These are phyloP conservation scores for Rhineura floridana DNA, from an alignment of 2,113 vertebrate species.

Conservation along the genomic window DNA sequence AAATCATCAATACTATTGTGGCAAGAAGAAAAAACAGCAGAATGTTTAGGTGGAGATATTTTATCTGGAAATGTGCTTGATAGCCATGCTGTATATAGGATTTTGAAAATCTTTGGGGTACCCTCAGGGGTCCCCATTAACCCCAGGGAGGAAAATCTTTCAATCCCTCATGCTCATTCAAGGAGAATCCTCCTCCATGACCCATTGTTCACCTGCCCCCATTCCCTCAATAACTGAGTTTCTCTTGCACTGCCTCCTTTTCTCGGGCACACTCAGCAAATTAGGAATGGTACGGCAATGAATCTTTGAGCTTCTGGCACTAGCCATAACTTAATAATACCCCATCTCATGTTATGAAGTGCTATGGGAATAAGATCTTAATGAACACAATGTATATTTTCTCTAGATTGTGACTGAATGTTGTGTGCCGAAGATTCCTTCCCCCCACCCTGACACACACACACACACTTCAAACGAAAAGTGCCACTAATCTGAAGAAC, in stretches of 20 bases:
- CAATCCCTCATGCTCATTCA: background rate
- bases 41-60: no score
- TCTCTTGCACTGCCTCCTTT: background rate
- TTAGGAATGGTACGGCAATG: background rate
- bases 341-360: background rate
- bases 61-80: no score
- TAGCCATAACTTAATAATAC: background rate
- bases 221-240: background rate
- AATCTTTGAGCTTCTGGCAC: background rate
- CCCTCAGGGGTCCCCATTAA: background rate
- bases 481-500: background rate
- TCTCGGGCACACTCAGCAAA: background rate
- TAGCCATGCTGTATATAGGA: no score
- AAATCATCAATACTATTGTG: no score
- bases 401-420: background rate
- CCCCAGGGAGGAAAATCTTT: background rate
- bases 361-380: background rate
- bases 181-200: no score
- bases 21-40: no score
- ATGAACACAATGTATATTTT: background rate
- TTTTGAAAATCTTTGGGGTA: background rate
- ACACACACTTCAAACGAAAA: background rate
- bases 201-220: background rate
- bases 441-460: background rate
- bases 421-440: background rate